phyloP scores from a whole-genome alignment of 2,888 invertebrate genomes.

The Zhuqinia jingwanae region DNA sequence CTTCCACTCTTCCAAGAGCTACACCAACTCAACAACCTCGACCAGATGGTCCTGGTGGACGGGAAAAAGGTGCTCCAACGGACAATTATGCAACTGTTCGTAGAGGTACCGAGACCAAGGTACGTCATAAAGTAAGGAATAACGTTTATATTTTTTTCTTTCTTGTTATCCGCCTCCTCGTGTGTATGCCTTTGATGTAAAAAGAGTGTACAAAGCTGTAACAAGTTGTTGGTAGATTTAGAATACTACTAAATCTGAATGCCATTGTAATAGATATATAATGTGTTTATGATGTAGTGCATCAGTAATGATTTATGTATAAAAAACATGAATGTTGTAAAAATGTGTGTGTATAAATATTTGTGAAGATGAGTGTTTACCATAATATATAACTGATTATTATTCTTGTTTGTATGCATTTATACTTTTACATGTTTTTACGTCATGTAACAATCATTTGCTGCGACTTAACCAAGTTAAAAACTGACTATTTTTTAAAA shows the following conservation, averaged over 20 bases:
- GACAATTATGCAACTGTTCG: conserved; percentile 75
- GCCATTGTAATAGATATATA: too few species aligned
- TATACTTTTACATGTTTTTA: too few species aligned
- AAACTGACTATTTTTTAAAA: conserved; percentile 36
- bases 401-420: too few species aligned
- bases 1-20: conserved; percentile 78
- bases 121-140: conserved; percentile 71
- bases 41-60: conserved; percentile 67
- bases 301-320: neutral
- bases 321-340: neutral
- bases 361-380: too few species aligned
- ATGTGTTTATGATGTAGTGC: neutral
- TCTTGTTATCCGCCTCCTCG: neutral
- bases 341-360: neutral
- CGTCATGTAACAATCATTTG: too few species aligned
- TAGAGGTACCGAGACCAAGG: conserved; percentile 78
- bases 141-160: conserved; percentile 49
- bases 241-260: too few species aligned
- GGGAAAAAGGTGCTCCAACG: conserved; percentile 70
- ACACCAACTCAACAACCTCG: conserved; percentile 76
- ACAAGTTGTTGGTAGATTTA: too few species aligned
- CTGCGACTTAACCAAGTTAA: neutral
- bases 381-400: too few species aligned
- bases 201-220: too few species aligned
- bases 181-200: too few species aligned